Conservation (phyloP, 2,888 invertebrate species). For the Microplitis deprimator region DNA sequence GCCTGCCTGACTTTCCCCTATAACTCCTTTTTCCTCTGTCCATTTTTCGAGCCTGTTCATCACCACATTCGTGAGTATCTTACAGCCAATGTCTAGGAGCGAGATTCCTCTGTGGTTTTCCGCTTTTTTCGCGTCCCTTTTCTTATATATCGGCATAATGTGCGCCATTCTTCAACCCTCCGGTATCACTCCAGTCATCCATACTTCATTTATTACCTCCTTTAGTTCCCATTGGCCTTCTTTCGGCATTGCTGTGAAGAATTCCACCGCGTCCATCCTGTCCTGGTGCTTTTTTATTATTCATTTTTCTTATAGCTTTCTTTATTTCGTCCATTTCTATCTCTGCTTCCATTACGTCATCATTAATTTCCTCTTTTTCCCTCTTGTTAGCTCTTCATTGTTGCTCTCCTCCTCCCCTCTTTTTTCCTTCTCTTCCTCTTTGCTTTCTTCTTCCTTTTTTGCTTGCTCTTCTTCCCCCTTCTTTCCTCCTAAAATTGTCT, state of each 20-base stretch:
- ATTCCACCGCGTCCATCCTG: slow-evolving; percentile 25
- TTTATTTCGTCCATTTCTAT: background rate
- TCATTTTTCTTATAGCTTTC: background rate
- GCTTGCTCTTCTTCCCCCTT: background rate
- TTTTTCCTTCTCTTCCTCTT: background rate
- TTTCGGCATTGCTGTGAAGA: slow-evolving; percentile 4
- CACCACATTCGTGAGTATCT: background rate
- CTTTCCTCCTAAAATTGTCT: background rate
- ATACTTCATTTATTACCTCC: slow-evolving; percentile 2
- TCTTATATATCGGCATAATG: slow-evolving; percentile 1
- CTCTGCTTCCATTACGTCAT: background rate
- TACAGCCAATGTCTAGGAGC: slow-evolving; percentile 19
- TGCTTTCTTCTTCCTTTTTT: background rate
- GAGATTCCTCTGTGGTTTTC: slow-evolving; percentile 33
- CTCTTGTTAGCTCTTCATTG: background rate
- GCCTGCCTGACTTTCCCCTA: slow-evolving; percentile 41
- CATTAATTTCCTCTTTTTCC: background rate
- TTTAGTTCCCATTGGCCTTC: background rate
- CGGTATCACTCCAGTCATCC: slow-evolving; percentile 4
- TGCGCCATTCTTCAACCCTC: slow-evolving; percentile 18
- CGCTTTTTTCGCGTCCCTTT: background rate
- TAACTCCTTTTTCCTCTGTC: slow-evolving; percentile 31
- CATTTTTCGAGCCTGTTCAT: slow-evolving; percentile 14
- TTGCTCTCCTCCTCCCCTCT: background rate
- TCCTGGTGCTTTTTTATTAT: slow-evolving; percentile 23